These are phyloP conservation scores for Ophion ellenae DNA, from an alignment of 2,888 invertebrate species.

Conservation along the genomic window DNA sequence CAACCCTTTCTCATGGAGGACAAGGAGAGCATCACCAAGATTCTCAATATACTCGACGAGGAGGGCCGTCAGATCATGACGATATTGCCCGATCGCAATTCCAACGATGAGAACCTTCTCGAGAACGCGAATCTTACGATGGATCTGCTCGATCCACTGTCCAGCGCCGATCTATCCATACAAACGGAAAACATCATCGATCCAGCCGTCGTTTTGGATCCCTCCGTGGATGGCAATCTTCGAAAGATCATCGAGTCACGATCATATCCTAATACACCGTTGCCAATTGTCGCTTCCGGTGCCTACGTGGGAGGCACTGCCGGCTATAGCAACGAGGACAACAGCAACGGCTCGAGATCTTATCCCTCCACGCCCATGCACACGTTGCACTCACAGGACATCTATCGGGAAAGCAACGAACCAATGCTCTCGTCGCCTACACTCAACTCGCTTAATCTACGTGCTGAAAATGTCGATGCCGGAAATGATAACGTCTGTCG, in stretches of 20 bases:
- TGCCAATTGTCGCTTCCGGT: constrained; percentile 72
- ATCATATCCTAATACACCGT: constrained; percentile 83
- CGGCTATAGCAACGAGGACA: constrained; percentile 70
- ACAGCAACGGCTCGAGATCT: constrained; percentile 86
- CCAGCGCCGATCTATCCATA: constrained; percentile 75
- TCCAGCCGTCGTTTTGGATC: constrained; percentile 74
- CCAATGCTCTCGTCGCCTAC: constrained; percentile 82
- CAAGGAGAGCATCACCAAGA: constrained; percentile 87
- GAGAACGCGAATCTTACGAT: constrained; percentile 70
- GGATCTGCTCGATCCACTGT: constrained; percentile 69
- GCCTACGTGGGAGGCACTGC: constrained; percentile 48
- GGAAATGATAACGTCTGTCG: constrained; percentile 75
- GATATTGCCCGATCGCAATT: constrained; percentile 73
- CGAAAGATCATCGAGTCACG: constrained; percentile 81
- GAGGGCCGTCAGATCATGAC: constrained; percentile 73
- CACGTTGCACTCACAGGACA: constrained; percentile 72
- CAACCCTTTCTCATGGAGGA: constrained; percentile 80
- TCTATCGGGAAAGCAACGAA: constrained; percentile 79
- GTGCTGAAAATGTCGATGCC: constrained; percentile 70
- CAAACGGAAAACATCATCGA: constrained; percentile 70
- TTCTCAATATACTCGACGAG: constrained; percentile 87
- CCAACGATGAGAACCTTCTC: constrained; percentile 69
- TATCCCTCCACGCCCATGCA: constrained; percentile 91
- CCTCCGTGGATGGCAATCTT: constrained; percentile 71
- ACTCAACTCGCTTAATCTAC: constrained; percentile 78